These are phyloP conservation scores for Eciton burchellii DNA, from an alignment of 1,140 invertebrate genomes.

Conservation along the genomic window DNA sequence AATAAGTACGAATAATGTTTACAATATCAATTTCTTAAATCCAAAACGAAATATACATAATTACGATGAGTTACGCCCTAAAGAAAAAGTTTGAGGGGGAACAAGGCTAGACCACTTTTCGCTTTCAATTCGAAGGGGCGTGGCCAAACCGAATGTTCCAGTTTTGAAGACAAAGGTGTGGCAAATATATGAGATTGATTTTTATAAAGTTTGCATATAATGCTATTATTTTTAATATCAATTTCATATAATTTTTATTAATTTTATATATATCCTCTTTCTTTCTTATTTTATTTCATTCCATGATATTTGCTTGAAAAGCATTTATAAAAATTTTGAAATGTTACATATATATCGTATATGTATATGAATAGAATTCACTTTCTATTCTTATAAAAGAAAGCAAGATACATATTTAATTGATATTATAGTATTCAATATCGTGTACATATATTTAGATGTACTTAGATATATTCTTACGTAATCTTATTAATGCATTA, in stretches of 20 bases:
- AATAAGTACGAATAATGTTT: neutral
- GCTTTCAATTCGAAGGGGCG: slow-evolving; percentile 42
- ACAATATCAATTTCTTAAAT: slow-evolving; percentile 27
- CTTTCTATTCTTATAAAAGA: neutral
- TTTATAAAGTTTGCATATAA: neutral
- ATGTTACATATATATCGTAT: too few relatives aligned
- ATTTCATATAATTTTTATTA: neutral
- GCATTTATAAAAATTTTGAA: too few relatives aligned
- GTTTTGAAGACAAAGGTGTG: slow-evolving; percentile 43
- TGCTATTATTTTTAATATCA: neutral
- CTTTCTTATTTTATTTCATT: too few relatives aligned
- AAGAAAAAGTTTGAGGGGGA: slow-evolving; percentile 53
- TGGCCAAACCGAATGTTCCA: slow-evolving; percentile 52
- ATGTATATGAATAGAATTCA: neutral
- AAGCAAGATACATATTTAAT: slow-evolving; percentile 14
- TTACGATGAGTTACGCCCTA: slow-evolving; percentile 24
- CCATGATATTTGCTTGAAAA: too few relatives aligned
- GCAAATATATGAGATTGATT: neutral
- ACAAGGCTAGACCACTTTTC: slow-evolving; percentile 54
- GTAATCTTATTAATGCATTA: neutral
- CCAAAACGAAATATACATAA: slow-evolving; percentile 12
- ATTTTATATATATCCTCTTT: neutral
- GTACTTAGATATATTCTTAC: neutral
- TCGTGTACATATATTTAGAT: neutral
- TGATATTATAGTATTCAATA: too few relatives aligned